Evolutionary conservation across 2,888 invertebrate genomes (phyloP).

Genomic region (Callosobruchus maculatus): DNA sequence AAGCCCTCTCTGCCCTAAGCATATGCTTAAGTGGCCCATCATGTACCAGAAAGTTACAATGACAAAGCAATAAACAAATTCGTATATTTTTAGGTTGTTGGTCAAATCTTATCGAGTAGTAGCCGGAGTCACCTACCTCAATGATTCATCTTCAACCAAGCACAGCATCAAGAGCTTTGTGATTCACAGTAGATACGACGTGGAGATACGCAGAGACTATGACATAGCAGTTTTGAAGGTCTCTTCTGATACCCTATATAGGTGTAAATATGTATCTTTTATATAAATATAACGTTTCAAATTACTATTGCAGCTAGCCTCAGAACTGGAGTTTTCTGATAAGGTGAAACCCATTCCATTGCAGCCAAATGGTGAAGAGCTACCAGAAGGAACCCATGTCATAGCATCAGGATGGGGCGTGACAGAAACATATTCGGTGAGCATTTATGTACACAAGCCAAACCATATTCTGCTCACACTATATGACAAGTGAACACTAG

Average conservation of each 20-base stretch:
- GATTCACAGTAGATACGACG: not conserved
- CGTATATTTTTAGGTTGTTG: not conserved
- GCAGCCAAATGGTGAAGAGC: conserved; percentile 13
- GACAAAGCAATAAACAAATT: too few relatives aligned
- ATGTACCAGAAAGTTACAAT: too few relatives aligned
- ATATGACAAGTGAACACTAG: too few relatives aligned
- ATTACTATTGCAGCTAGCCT: conserved; percentile 17
- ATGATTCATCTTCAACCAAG: not conserved
- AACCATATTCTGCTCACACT: too few relatives aligned
- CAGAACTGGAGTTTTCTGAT: conserved; percentile 17
- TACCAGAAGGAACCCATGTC: conserved; percentile 18
- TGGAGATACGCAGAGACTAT: conserved; percentile 9
- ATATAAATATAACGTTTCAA: too few relatives aligned
- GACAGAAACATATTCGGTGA: not conserved
- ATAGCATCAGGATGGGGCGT: not conserved
- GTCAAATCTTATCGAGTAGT: not conserved
- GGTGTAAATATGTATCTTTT: too few relatives aligned
- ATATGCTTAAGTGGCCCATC: too few relatives aligned
- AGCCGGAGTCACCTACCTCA: not conserved
- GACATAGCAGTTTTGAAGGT: conserved; percentile 30
- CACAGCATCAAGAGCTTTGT: not conserved
- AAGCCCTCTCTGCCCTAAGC: too few relatives aligned
- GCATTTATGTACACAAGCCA: not conserved
- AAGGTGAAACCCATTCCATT: conserved; percentile 23
- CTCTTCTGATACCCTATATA: too few relatives aligned